Percentiles rank a stretch among this genome's conserved stretches.
Evolutionary conservation across 2,888 invertebrate species (phyloP).

Genomic region (Agriotes lineatus): DNA sequence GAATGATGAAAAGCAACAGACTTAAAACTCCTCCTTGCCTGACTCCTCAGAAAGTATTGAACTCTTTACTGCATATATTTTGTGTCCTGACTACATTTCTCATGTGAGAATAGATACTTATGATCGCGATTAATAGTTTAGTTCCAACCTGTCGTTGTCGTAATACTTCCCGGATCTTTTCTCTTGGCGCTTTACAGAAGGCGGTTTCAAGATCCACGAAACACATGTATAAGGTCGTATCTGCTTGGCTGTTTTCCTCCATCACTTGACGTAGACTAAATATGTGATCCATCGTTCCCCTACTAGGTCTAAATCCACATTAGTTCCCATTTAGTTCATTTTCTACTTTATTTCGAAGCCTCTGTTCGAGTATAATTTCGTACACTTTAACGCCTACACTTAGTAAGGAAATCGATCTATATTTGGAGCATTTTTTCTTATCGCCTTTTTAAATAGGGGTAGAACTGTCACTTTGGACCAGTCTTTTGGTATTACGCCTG

Average conservation of each 20-base stretch:
- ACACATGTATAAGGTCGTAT: conserved; percentile 5
- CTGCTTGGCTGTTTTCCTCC: conserved; percentile 16
- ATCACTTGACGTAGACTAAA: conserved; percentile 16
- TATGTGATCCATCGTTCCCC: conserved; percentile 22
- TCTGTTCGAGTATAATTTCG: neutral
- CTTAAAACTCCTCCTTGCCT: conserved; percentile 31
- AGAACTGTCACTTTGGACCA: too few species aligned
- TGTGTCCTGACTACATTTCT: conserved; percentile 8
- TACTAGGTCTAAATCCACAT: conserved; percentile 20
- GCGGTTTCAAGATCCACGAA: conserved; percentile 10
- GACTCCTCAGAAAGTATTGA: conserved; percentile 12
- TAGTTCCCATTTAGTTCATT: conserved; percentile 2
- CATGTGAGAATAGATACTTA: neutral
- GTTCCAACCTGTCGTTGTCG: conserved; percentile 18
- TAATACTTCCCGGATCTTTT: conserved; percentile 19
- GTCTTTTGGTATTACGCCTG: too few species aligned
- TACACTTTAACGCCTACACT: neutral
- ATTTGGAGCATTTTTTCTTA: too few species aligned
- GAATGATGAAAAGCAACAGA: conserved; percentile 21
- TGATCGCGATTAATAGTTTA: conserved; percentile 15
- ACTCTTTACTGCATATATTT: conserved; percentile 19
- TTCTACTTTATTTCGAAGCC: neutral
- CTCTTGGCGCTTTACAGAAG: conserved; percentile 18
- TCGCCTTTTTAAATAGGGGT: too few species aligned
- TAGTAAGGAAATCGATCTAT: conserved; percentile 1